Evolutionary conservation across 1,140 invertebrate genomes (phyloP), one percentile per base, ranked within the genome.

Genomic region (Drosophila kurseongensis): DNA sequence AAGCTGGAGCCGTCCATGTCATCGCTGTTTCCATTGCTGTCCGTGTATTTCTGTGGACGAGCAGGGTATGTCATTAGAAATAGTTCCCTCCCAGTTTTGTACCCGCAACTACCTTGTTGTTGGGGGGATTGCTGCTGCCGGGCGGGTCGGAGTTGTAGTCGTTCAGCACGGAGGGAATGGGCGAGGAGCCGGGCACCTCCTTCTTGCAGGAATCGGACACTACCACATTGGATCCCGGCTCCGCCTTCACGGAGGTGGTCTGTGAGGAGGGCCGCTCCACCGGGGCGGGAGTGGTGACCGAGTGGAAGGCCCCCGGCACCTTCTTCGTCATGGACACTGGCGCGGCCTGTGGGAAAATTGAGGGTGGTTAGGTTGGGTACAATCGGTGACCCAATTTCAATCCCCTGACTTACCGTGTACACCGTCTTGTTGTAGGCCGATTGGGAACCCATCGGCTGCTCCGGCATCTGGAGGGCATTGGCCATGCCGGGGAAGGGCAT

Each of bases 211-310:
- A 93, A 76, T 95, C 94, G 16, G 94, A 94, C 76, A 93, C 84
- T 0, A 92, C 92, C 75, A 71, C 73, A 78, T 93, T 94, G 32
- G 94, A 95, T 1, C 95, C 94, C 5, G 94, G 94, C 75, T 95
- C 95, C 0, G 93, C 95, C 80, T 95, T 95, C 0, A 95, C 92
- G 14, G 94, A 95, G 0, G 94, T 95, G 2, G 94, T 94, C 82
- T 94, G 94, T 27, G 94, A 95, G 0, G 93, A 92, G 10, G 94
- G 92, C 13, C 93, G 84, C 59, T 94, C 92, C 38, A 91, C 81
- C 67, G 84, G 81, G 4, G 71, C 41, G 14, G 91, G 91, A 10
- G 86, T 91, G 5, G 89, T 92, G 6, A 89, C 76, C 9, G 89
- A 85, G 50, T 91, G 88, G 42, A 91, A 92, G 14, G 91, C 90